Evolutionary conservation across 2,888 invertebrate genomes (phyloP), one percentile per base, ranked within the genome.

Genomic region (Mythimna ferrago): DNA sequence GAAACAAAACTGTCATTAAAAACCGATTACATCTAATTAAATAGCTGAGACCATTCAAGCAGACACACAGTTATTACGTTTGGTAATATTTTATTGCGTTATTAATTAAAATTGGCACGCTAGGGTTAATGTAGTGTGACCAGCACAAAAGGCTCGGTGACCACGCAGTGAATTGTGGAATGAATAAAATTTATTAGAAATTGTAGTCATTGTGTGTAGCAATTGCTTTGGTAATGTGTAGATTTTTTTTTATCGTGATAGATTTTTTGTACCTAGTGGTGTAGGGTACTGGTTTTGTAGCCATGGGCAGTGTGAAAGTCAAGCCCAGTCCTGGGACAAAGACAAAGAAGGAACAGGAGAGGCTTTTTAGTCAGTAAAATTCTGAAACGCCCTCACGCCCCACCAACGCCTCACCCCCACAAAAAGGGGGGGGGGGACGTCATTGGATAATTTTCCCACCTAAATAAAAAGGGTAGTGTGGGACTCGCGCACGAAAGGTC

Each of bases 181-280:
- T 74, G 71, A 81, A 83, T 84, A 78, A 73, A 84, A 86, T 86
- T 84, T 85, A 83, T 83, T 83, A 81, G 84, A 73, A 76, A 78
- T 77, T 62, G 57, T 84, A 73, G 70, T 75, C 72, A 65, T 57
- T 57, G 35, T 66, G 38, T 48, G 53, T 53, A 57, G 69, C 68
- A 4, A 73, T 85, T 81, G 73, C 84, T 79, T 61, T 51, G 35
- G 54, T 63, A 62, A 70, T 71, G 51, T 74, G 21, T 62, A 58
- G 5, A 19, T 21, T 54, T 60, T 54, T 72, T 41, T 48, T 14
- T 48, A 2, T 32, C 3, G 2, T 32, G 5, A 2, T 32, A 32
- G 32, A 32, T 32, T 32, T 32, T 1, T 4, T 6, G 48, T 10
- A 2, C 35, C 5, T 14, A 21, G 10, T 48, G 51, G 19, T 51